Conservation (phyloP, 2,888 invertebrate genomes). For the Parnassius apollo region DNA sequence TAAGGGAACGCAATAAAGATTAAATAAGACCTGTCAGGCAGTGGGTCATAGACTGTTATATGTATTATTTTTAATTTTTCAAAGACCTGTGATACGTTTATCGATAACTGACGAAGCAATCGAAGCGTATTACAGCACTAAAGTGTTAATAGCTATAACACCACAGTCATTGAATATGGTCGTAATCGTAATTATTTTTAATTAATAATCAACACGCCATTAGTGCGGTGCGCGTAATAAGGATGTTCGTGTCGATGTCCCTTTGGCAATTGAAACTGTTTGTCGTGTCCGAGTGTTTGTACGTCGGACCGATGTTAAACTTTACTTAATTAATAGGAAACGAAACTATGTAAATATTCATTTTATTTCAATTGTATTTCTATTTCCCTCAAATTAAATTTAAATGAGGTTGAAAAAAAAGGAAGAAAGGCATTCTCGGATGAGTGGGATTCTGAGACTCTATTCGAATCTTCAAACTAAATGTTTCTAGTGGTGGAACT, state of each 20-base stretch:
- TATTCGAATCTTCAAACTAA: too few species aligned
- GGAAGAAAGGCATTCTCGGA: too few species aligned
- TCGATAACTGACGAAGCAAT: conserved; percentile 3
- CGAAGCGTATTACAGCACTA: conserved; percentile 45
- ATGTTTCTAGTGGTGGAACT: too few species aligned
- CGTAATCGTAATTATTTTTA: conserved; percentile 82
- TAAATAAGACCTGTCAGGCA: too few species aligned
- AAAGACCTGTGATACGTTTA: not conserved
- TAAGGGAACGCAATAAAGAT: too few species aligned
- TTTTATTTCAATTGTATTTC: too few species aligned
- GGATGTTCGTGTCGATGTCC: conserved; percentile 77
- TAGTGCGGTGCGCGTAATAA: conserved; percentile 72
- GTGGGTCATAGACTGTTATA: too few species aligned
- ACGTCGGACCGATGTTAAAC: conserved; percentile 2
- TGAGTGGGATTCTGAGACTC: too few species aligned
- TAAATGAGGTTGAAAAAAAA: too few species aligned
- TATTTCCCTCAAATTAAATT: too few species aligned
- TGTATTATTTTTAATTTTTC: too few species aligned
- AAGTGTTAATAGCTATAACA: conserved; percentile 75
- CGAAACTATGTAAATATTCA: not conserved
- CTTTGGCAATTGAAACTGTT: conserved; percentile 57
- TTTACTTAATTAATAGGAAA: conserved; percentile 23
- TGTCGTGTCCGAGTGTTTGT: conserved; percentile 31
- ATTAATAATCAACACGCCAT: conserved; percentile 80
- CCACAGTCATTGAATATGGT: conserved; percentile 81